Base-by-base conservation (phyloP, 2,888 invertebrate genomes). In the Drosophila siamana region DNA sequence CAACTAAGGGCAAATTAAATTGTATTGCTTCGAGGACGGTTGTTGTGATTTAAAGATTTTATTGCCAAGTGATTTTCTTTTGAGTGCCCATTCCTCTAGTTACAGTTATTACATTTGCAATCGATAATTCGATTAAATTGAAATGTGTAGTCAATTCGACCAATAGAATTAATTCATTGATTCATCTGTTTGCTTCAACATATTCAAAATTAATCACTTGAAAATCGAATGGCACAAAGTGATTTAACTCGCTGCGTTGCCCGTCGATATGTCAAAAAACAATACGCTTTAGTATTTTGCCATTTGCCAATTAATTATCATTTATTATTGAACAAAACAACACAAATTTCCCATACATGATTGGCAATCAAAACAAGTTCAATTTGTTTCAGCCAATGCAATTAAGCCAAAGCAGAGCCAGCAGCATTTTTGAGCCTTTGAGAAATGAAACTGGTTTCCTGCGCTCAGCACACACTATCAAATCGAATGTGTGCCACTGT, bases 301-400 rank as follows among this genome's bases (percentile, higher is more conserved):
- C 26, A 43, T 38, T 55, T n/a, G 33, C 44, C 56, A 60, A 74
- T 80, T 60, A 86, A 83, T 81, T 61, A 48, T 55, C 61, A 80
- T 84, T 86, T 61, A 67, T 65, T 46, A n/a, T n/a, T n/a, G n/a
- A n/a, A n/a, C n/a, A n/a, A 57, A 60, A 46, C 43, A 15, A 22
- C 26, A 50, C 41, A 48, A 61, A 55, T 33, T 54, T 65, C 40
- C 41, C 57, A 71, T 74, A 72, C 38, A 56, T 55, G 64, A 33
- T 15, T 68, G 71, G 50, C 50, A 56, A 60, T 63, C 69, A 47
- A 74, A 81, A 67, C 85, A 54, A 74, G 85, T 80, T 81, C 74
- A 84, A 80, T 77, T 84, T 47, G 65, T 54, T 61, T 15, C 55
- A 41, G 22, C 30, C 43, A 60, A 47, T 52, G 55, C 60, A 69